A percentile compares a stretch with the other conserved stretches of the same genome.
Conservation (phyloP, 1,140 invertebrate genomes). For the Cyrtorhinus lividipennis region DNA sequence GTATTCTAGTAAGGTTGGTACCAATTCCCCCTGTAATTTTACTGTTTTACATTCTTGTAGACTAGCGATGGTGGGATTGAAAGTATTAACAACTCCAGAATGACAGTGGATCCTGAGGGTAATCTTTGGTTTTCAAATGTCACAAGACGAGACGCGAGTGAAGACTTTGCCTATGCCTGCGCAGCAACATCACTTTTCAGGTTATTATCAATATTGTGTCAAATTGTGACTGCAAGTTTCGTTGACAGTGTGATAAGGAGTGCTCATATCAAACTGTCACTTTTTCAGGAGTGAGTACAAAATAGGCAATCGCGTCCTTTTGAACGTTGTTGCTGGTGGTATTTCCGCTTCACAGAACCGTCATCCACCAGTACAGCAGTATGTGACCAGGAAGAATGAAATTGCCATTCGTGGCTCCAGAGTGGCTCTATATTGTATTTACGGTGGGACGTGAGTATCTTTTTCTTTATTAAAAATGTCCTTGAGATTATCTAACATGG, state of each 20-base stretch:
- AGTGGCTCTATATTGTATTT: conserved; percentile 75
- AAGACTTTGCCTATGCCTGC: conserved; percentile 75
- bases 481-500: too few relatives aligned
- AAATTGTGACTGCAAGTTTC: not conserved
- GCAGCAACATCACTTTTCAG: conserved; percentile 68
- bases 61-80: conserved; percentile 59
- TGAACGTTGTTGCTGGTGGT: conserved; percentile 64
- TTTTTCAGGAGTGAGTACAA: conserved; percentile 67
- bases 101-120: conserved; percentile 87
- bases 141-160: conserved; percentile 63
- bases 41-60: too few relatives aligned
- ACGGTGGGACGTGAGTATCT: conserved; percentile 66
- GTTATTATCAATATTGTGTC: conserved; percentile 23
- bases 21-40: too few relatives aligned
- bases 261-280: conserved; percentile 1
- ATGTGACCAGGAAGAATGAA: conserved; percentile 70
- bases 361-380: conserved; percentile 59
- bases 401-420: conserved; percentile 66
- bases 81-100: conserved; percentile 80
- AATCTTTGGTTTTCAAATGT: conserved; percentile 90
- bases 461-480: conserved; percentile 19
- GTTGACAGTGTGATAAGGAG: not conserved
- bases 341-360: conserved; percentile 60
- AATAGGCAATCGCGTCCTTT: conserved; percentile 63
- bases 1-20: not conserved